Conservation (phyloP, 2,113 vertebrate species). For the Himantopus leucocephalus region DNA sequence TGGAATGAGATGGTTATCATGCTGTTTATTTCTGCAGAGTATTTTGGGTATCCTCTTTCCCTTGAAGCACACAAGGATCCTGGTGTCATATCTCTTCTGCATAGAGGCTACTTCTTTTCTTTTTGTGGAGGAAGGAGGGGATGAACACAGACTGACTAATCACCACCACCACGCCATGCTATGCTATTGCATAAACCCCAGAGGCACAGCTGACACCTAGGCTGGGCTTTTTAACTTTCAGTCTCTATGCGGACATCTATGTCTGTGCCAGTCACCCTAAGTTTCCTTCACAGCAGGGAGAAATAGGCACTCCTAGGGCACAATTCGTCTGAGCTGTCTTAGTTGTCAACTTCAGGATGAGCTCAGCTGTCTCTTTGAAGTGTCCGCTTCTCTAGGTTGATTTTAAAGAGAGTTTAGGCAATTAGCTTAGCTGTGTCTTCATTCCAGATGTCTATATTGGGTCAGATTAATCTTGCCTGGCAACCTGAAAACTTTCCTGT, state of each 20-base stretch:
- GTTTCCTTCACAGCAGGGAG: background rate
- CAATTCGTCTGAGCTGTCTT: background rate
- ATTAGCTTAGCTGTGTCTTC: slow-evolving; percentile 24
- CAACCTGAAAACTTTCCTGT: slow-evolving; percentile 54
- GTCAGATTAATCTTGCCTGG: slow-evolving; percentile 30
- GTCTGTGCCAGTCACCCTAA: background rate
- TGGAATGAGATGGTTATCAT: slow-evolving; percentile 36
- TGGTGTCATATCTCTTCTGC: background rate
- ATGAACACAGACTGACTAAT: background rate
- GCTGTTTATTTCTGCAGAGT: slow-evolving; percentile 57
- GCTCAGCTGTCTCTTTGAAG: slow-evolving; percentile 14
- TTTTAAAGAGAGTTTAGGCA: slow-evolving; percentile 28
- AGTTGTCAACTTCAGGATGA: background rate
- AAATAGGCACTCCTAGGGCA: background rate
- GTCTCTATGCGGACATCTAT: background rate
- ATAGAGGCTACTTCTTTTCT: background rate
- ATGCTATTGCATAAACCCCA: slow-evolving; percentile 23
- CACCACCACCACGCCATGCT: background rate
- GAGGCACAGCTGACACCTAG: background rate
- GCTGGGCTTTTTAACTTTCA: background rate
- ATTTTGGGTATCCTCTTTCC: slow-evolving; percentile 43
- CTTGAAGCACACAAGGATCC: slow-evolving; percentile 7
- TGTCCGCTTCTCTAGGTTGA: background rate
- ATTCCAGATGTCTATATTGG: background rate
- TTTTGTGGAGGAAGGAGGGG: background rate